Conservation (phyloP, 2,113 vertebrate genomes). For the Beaufortia kweichowensis region DNA sequence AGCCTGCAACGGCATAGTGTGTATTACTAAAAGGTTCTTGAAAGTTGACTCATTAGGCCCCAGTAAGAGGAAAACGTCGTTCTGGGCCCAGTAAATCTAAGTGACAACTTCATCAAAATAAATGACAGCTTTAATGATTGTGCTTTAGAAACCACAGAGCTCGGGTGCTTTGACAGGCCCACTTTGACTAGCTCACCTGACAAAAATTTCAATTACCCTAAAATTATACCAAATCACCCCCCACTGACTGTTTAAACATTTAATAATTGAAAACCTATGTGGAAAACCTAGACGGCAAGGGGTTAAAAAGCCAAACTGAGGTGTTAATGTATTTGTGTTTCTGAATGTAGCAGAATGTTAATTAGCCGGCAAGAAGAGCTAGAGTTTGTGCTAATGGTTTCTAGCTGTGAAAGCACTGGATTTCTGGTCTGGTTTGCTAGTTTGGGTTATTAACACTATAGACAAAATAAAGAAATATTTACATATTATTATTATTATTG, state of each 20-base stretch:
- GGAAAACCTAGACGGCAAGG: constrained; percentile 31
- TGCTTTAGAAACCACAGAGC: no score
- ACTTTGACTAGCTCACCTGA: neutral
- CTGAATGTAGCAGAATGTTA: constrained; percentile 52
- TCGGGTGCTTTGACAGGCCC: neutral
- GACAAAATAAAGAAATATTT: no score
- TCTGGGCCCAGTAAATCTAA: no score
- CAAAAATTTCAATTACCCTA: no score
- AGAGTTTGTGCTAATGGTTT: constrained; percentile 58
- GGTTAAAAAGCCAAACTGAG: constrained; percentile 51
- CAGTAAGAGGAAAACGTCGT: neutral
- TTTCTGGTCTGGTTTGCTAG: no score
- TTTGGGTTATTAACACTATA: no score
- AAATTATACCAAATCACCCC: neutral
- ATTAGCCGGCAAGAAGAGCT: constrained; percentile 54
- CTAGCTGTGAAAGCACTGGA: constrained; percentile 59
- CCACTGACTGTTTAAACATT: neutral
- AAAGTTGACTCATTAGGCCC: no score
- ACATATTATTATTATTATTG: no score
- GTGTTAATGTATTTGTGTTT: constrained; percentile 52
- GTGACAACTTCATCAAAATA: no score
- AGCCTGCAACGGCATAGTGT: no score
- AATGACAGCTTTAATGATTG: no score
- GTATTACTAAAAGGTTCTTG: no score
- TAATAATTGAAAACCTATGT: constrained; percentile 24